A percentile compares a stretch with the other conserved stretches of the same genome.
phyloP scores from a whole-genome alignment of 2,797 vertebrate species.

The Malurus leucopterus region DNA sequence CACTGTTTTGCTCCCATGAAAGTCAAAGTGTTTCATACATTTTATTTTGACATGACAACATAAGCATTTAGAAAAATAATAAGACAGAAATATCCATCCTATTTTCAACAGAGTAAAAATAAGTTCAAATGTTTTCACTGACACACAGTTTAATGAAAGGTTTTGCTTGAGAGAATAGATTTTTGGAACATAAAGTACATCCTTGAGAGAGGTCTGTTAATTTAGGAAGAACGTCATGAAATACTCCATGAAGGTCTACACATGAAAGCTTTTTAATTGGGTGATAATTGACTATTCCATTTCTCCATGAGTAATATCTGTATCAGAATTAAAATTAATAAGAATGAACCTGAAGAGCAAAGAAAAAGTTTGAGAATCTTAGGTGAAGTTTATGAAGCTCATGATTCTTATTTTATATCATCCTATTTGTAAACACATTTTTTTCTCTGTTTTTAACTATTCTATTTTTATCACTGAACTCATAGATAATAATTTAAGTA shows the following conservation, averaged over 20 bases:
- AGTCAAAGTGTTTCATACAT: conserved; percentile 25
- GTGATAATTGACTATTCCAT: conserved; percentile 13
- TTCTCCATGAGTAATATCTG: background rate
- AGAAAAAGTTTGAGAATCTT: background rate
- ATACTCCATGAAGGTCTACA: background rate
- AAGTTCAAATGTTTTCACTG: background rate
- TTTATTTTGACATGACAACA: conserved; percentile 32
- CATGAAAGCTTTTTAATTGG: conserved; percentile 26
- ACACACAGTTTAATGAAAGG: background rate
- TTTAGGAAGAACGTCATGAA: background rate
- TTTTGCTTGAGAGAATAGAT: background rate
- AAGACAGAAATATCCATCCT: conserved; percentile 9
- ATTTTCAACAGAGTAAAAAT: conserved; percentile 11
- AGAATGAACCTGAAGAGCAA: background rate
- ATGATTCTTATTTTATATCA: background rate
- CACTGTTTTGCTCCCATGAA: conserved; percentile 1
- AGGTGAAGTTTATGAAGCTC: background rate
- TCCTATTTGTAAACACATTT: background rate
- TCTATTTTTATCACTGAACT: background rate
- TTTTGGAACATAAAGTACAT: conserved; percentile 19
- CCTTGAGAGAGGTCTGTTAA: background rate
- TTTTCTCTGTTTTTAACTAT: background rate
- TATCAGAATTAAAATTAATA: conserved; percentile 1
- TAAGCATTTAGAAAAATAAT: conserved; percentile 19
- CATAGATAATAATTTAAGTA: background rate